Conservation (phyloP, 2,888 invertebrate species). For the Drosophila kokeensis region DNA sequence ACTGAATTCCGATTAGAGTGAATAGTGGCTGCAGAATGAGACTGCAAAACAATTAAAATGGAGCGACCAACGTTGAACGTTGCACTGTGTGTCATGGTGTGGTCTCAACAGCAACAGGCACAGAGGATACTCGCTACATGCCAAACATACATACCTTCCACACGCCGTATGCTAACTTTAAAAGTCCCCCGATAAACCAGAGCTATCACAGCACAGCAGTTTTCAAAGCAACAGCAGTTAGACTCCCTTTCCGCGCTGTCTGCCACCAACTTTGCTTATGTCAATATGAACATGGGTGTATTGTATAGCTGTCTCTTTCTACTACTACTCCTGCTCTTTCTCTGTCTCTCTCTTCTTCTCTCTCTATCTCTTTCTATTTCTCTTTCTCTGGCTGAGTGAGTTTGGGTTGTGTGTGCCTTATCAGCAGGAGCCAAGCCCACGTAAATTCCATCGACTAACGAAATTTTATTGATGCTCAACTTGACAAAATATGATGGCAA, state of each 20-base stretch:
- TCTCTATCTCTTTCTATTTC: neutral
- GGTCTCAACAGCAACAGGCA: slow-evolving; percentile 54
- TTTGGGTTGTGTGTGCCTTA: slow-evolving; percentile 51
- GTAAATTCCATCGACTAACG: slow-evolving; percentile 47
- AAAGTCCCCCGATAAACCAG: slow-evolving; percentile 3
- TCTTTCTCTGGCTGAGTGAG: neutral
- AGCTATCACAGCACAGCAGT: slow-evolving; percentile 51
- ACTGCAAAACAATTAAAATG: slow-evolving; percentile 67
- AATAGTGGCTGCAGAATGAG: slow-evolving; percentile 18
- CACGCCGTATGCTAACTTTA: slow-evolving; percentile 18
- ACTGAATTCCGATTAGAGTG: slow-evolving; percentile 45
- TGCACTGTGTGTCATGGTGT: neutral
- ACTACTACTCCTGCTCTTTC: no score
- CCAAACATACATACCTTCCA: neutral
- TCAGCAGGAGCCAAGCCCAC: slow-evolving; percentile 62
- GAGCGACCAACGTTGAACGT: slow-evolving; percentile 23
- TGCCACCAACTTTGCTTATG: slow-evolving; percentile 57
- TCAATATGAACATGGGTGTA: slow-evolving; percentile 56
- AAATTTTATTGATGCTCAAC: slow-evolving; percentile 58
- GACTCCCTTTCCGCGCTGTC: slow-evolving; percentile 21
- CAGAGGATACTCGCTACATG: neutral
- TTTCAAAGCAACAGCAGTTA: slow-evolving; percentile 15
- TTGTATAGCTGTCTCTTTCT: neutral
- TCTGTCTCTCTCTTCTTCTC: neutral
- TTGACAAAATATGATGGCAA: slow-evolving; percentile 57